These are phyloP conservation scores for Corvus hawaiiensis DNA, from an alignment of 2,113 vertebrate genomes.

Conservation along the genomic window DNA sequence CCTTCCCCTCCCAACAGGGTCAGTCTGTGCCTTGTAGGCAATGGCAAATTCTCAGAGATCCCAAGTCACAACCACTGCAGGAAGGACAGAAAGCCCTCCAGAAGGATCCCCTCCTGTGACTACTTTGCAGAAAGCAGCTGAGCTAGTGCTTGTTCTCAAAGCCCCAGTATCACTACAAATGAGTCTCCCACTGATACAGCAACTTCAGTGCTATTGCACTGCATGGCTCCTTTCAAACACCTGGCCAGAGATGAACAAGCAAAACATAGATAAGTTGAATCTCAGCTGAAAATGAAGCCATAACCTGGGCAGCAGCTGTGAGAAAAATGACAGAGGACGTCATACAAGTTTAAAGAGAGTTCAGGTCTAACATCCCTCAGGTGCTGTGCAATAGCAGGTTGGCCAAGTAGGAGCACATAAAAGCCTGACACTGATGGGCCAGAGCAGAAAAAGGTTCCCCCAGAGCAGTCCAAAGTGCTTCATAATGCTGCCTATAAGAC, in stretches of 20 bases:
- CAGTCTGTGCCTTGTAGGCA: no score
- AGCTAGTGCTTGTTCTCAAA: not conserved
- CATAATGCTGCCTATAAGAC: not conserved
- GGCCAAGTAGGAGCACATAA: not conserved
- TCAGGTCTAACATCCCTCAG: not conserved
- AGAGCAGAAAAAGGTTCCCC: not conserved
- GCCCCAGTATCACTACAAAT: not conserved
- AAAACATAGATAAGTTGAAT: fast-evolving
- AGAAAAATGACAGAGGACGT: not conserved
- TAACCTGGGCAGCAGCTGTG: not conserved
- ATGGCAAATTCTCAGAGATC: not conserved
- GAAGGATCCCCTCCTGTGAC: not conserved
- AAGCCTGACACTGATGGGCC: not conserved
- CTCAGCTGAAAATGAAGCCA: not conserved
- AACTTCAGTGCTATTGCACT: not conserved
- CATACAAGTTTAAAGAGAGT: not conserved
- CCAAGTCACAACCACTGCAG: not conserved
- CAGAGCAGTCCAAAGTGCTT: not conserved
- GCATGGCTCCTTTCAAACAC: not conserved
- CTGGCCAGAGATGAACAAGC: not conserved
- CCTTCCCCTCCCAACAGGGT: not conserved
- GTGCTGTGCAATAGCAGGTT: not conserved
- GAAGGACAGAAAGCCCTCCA: not conserved
- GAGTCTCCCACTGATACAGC: not conserved
- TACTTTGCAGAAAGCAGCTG: not conserved